phyloP scores from a whole-genome alignment of 2,113 vertebrate genomes.

The Daubentonia madagascariensis region DNA sequence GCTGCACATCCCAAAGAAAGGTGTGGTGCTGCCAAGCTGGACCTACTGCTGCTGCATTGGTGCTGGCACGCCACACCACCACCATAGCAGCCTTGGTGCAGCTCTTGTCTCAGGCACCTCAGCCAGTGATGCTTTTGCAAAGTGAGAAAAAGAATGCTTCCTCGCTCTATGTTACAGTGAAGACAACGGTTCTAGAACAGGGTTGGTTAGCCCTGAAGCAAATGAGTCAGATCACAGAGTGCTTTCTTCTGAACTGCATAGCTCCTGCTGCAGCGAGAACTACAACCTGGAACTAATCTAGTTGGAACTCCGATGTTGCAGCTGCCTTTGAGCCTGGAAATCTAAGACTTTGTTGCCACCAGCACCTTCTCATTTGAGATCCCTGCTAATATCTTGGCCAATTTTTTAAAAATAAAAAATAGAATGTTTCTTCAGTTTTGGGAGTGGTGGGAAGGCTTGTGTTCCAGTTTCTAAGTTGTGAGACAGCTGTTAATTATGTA shows the following conservation, averaged over 20 bases:
- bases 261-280: neutral
- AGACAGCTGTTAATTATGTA: neutral
- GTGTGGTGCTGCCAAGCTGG: neutral
- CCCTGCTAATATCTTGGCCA: neutral
- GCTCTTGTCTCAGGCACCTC: neutral
- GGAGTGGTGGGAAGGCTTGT: neutral
- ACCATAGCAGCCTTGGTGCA: neutral
- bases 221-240: neutral
- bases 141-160: neutral
- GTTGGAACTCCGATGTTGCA: neutral
- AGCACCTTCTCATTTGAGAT: neutral
- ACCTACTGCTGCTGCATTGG: fast-evolving
- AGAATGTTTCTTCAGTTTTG: neutral
- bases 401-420: neutral
- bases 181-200: neutral
- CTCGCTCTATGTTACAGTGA: neutral
- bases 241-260: neutral
- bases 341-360: neutral
- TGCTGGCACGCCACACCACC: neutral
- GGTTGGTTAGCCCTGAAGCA: too few species aligned
- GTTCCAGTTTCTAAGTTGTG: neutral
- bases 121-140: neutral
- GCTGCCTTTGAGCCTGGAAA: neutral
- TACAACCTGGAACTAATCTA: neutral
- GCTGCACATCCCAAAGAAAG: neutral